Evolutionary conservation across 2,113 vertebrate species (phyloP).

Genomic region (Cathartes aura): DNA sequence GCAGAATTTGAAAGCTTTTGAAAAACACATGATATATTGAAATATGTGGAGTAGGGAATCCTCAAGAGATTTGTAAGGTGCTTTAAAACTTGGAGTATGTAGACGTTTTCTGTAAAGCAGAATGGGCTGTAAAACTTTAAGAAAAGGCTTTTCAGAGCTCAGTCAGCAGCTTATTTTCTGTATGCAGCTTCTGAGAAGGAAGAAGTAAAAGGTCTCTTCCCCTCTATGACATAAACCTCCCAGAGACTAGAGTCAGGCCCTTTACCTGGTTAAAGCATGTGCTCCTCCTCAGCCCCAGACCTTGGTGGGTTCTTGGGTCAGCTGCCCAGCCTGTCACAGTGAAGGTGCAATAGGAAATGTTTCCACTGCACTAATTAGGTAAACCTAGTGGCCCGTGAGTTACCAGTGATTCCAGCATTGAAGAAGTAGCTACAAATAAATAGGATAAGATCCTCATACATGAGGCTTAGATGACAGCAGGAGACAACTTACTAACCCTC

Average conservation of each 20-base stretch:
- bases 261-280: background rate
- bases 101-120: background rate
- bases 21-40: background rate
- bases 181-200: background rate
- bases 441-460: background rate
- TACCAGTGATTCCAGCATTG: background rate
- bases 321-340: background rate
- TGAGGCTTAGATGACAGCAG: background rate
- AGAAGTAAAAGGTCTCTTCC: background rate
- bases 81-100: background rate
- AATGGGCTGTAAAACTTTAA: background rate
- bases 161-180: background rate
- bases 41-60: background rate
- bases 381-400: background rate
- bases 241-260: background rate
- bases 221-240: background rate
- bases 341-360: background rate
- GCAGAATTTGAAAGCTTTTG: background rate
- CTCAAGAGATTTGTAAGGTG: background rate
- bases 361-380: background rate
- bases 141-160: background rate
- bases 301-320: background rate
- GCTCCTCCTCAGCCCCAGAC: background rate
- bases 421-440: background rate
- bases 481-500: background rate